A percentile compares a stretch with the other conserved stretches of the same genome.
Conservation (phyloP, 2,888 invertebrate species). For the Pyrrhia umbra region DNA sequence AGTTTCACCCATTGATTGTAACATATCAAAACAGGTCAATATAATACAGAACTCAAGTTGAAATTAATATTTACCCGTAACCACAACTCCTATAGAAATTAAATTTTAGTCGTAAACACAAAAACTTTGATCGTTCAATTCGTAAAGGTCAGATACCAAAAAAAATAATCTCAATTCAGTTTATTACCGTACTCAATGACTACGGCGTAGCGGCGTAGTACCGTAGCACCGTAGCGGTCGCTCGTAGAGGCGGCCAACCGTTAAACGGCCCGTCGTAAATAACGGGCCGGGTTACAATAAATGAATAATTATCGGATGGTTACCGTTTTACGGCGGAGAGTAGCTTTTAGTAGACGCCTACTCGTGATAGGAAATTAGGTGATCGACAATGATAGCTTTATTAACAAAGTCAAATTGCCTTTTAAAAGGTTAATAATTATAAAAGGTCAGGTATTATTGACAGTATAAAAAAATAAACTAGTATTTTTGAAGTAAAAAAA, state of each 20-base stretch:
- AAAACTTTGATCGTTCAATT: slow-evolving; percentile 48
- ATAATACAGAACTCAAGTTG: neutral
- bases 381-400: slow-evolving; percentile 45
- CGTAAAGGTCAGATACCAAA: slow-evolving; percentile 42
- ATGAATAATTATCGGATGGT: slow-evolving; percentile 84
- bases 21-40: neutral
- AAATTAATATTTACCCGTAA: slow-evolving; percentile 9
- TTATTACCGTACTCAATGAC: slow-evolving; percentile 54
- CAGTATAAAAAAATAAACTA: neutral
- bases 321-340: slow-evolving; percentile 71
- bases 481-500: too few species aligned
- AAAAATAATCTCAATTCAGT: slow-evolving; percentile 54
- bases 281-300: slow-evolving; percentile 74
- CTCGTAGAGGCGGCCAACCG: slow-evolving; percentile 72
- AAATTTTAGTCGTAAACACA: slow-evolving; percentile 21
- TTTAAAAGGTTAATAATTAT: slow-evolving; percentile 3
- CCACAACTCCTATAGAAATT: slow-evolving; percentile 22
- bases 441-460: neutral
- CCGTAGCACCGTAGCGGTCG: slow-evolving; percentile 64
- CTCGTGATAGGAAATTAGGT: slow-evolving; percentile 52
- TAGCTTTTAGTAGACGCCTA: slow-evolving; percentile 48
- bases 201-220: slow-evolving; percentile 66
- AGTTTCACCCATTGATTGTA: too few species aligned
- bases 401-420: slow-evolving; percentile 24
- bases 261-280: slow-evolving; percentile 74